These are phyloP conservation scores for Procambarus clarkii DNA, from an alignment of 1,140 invertebrate species.

Conservation along the genomic window DNA sequence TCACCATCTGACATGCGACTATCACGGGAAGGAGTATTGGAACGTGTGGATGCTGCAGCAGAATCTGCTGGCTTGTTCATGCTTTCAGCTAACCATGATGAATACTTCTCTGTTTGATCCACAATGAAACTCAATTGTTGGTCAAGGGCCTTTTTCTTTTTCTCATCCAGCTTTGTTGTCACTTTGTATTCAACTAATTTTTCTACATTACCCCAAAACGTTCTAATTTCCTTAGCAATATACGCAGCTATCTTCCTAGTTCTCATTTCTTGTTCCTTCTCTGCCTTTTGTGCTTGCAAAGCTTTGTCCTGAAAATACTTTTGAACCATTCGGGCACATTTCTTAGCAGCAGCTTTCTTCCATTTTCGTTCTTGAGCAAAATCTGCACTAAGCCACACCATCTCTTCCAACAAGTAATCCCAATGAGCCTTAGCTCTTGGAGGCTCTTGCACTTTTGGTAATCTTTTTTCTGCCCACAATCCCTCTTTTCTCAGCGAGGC, in stretches of 20 bases:
- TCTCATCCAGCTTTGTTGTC: conserved; percentile 93
- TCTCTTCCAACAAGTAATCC: conserved; percentile 99
- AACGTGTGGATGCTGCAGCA: conserved; percentile 50
- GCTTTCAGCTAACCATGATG: conserved; percentile 89
- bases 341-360: conserved; percentile 96
- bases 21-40: conserved; percentile 59
- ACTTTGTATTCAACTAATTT: conserved; percentile 98
- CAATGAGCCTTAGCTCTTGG: conserved; percentile 94
- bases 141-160: conserved; percentile 95
- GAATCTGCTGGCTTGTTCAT: conserved; percentile 81
- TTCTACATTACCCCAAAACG: conserved; percentile 97
- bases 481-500: conserved; percentile 86
- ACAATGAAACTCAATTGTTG: conserved; percentile 99
- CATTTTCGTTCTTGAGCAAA: conserved; percentile 98
- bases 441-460: conserved; percentile 95
- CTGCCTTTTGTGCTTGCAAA: conserved; percentile 89
- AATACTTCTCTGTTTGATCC: conserved; percentile 98
- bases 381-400: conserved; percentile 98
- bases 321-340: conserved; percentile 89
- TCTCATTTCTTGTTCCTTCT: conserved; percentile 92
- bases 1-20: conserved; percentile 77
- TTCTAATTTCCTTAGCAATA: conserved; percentile 94
- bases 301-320: conserved; percentile 98
- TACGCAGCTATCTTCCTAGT: conserved; percentile 90
- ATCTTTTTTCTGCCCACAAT: conserved; percentile 92